Base-by-base conservation (phyloP, 2,888 invertebrate species). In the Agrochola lychnidis region DNA sequence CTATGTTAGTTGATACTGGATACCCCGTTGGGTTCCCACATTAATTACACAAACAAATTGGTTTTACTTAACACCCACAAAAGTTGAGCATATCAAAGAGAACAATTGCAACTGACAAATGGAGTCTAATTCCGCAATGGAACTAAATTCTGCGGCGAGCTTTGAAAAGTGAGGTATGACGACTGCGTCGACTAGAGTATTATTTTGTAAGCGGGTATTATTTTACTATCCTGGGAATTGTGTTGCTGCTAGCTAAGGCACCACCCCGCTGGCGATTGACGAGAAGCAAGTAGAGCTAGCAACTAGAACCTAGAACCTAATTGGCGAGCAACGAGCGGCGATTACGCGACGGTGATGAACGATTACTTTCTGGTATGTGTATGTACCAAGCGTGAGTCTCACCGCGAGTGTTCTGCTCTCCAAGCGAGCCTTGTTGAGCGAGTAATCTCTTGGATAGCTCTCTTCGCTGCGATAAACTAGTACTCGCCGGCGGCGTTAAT, bases 31-130 rank as follows among this genome's bases (percentile, higher is more conserved):
- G n/a, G n/a, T 81, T 56, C 36, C 51, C 45, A 76, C 63, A 76
- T 79, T 82, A 76, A 79, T 79, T 82, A 66, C 56, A 66, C 72
- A 78, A 81, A 83, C 84, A 73, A 63, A 66, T 81, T 66, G 57
- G n/a, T 78, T 82, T 78, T 68, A 78, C 53, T 73, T 69, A 83
- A 83, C 79, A 78, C 79, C 69, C 83, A 45, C 83, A 78, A 83
- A 83, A 81, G 73, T 70, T 73, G 9, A 70, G 7, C 53, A 25
- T 67, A 73, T 73, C 73, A 81, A 81, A 78, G 66, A 57, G 57
- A 73, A 83, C 79, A 70, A 70, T 73, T 78, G 79, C 78, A 45
- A 45, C 45, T 4, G 45, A 45, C 45, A 45, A 45, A 73, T 78
- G 57, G 69, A 83, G 72, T 81, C 56, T 70, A 62, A 30, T 78